Conservation (phyloP, 2,797 vertebrate species). For the Pipistrellus kuhlii region DNA sequence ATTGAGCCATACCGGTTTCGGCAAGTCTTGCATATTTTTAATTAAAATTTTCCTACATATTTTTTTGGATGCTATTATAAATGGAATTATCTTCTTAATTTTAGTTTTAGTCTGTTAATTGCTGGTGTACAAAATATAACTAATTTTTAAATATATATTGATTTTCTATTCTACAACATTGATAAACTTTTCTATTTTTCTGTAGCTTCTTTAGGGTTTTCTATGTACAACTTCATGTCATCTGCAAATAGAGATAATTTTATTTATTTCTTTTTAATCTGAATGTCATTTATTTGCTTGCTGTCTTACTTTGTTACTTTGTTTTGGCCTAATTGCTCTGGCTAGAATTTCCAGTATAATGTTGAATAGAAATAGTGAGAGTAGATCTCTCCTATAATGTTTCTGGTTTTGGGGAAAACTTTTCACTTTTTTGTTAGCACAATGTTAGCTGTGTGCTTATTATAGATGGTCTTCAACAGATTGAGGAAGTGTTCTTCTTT, state of each 20-base stretch:
- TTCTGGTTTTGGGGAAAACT: background rate
- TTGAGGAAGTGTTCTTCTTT: background rate
- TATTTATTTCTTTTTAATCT: background rate
- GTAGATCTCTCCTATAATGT: background rate
- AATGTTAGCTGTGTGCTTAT: background rate
- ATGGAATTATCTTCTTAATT: background rate
- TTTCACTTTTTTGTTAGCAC: background rate
- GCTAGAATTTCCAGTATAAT: background rate
- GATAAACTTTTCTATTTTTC: background rate
- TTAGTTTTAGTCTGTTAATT: background rate
- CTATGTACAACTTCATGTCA: background rate
- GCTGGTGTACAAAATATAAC: background rate
- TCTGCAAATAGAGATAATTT: background rate
- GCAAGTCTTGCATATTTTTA: background rate
- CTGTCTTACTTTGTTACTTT: background rate
- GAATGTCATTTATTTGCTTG: background rate
- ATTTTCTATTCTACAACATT: background rate
- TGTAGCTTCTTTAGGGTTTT: background rate
- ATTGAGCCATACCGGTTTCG: too few relatives aligned
- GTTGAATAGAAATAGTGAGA: background rate
- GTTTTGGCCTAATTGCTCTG: background rate
- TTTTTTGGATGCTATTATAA: background rate
- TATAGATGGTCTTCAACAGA: background rate
- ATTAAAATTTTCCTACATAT: background rate
- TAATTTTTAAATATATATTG: background rate